A percentile compares a stretch with the other conserved stretches of the same genome.
These are phyloP conservation scores for Fregetta grallaria DNA, from an alignment of 2,113 vertebrate genomes.

Conservation along the genomic window DNA sequence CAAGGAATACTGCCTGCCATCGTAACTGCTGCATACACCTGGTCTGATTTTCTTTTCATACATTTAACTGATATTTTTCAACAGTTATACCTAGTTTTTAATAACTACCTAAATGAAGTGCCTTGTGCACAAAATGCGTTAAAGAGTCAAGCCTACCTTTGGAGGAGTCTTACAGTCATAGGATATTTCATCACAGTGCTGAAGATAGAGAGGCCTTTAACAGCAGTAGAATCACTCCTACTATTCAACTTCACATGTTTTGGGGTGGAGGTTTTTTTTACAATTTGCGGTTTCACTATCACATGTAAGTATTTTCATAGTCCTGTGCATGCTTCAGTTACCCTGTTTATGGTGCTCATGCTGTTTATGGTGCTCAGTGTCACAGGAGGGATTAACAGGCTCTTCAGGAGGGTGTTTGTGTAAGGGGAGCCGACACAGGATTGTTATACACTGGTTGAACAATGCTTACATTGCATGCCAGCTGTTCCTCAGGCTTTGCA, in stretches of 20 bases:
- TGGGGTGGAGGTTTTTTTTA: not conserved
- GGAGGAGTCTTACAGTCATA: not conserved
- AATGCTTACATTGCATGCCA: not conserved
- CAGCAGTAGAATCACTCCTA: not conserved
- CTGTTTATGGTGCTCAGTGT: not conserved
- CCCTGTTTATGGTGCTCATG: not conserved
- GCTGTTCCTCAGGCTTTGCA: conserved; percentile 25
- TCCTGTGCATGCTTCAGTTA: not conserved
- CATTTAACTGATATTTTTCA: not conserved
- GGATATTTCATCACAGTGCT: accelerated
- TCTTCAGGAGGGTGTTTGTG: not conserved
- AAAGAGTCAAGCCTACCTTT: not conserved
- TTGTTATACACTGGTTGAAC: not conserved
- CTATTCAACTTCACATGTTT: not conserved
- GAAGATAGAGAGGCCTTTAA: not conserved
- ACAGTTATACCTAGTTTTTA: not conserved
- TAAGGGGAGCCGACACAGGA: not conserved
- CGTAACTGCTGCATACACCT: not conserved
- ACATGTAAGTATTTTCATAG: not conserved
- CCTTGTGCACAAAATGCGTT: not conserved
- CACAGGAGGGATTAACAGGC: not conserved
- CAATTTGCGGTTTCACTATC: not conserved
- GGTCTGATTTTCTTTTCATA: not conserved
- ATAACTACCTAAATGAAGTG: not conserved
- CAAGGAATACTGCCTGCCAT: not conserved